Evolutionary conservation across 2,113 vertebrate species (phyloP).

Genomic region (Tragelaphus strepsiceros): DNA sequence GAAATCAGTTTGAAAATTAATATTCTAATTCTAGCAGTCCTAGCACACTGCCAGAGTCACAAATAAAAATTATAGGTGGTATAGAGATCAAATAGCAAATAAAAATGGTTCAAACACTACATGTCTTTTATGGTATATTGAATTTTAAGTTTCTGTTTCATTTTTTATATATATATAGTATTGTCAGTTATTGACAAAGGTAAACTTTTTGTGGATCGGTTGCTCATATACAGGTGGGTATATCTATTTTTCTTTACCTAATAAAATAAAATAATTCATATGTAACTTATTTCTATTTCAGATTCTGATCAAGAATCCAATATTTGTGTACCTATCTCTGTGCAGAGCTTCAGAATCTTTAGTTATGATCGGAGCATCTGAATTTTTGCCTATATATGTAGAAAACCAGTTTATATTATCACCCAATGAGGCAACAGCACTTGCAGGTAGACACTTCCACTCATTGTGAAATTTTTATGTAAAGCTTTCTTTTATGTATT

Average conservation of each 20-base stretch:
- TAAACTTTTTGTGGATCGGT: neutral
- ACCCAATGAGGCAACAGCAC: constrained; percentile 63
- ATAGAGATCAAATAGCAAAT: neutral
- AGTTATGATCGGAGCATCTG: constrained; percentile 76
- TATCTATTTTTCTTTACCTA: neutral
- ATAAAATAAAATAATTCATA: neutral
- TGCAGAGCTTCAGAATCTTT: constrained; percentile 77
- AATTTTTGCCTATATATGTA: constrained; percentile 82
- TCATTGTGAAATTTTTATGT: neutral
- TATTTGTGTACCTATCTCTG: constrained; percentile 75
- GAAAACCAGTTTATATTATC: constrained; percentile 82
- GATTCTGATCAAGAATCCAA: constrained; percentile 78
- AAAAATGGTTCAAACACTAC: neutral
- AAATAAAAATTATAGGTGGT: neutral
- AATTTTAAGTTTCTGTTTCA: neutral
- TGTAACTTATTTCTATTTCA: constrained; percentile 54
- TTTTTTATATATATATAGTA: neutral
- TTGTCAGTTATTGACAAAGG: neutral
- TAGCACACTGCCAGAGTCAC: neutral
- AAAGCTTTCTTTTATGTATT: neutral
- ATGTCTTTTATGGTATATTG: neutral
- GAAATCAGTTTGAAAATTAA: neutral
- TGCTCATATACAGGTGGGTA: neutral
- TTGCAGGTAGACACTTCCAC: constrained; percentile 77
- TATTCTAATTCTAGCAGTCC: neutral